Evolutionary conservation across 2,113 vertebrate species (phyloP).

Genomic region (Lichenostomus cassidix): DNA sequence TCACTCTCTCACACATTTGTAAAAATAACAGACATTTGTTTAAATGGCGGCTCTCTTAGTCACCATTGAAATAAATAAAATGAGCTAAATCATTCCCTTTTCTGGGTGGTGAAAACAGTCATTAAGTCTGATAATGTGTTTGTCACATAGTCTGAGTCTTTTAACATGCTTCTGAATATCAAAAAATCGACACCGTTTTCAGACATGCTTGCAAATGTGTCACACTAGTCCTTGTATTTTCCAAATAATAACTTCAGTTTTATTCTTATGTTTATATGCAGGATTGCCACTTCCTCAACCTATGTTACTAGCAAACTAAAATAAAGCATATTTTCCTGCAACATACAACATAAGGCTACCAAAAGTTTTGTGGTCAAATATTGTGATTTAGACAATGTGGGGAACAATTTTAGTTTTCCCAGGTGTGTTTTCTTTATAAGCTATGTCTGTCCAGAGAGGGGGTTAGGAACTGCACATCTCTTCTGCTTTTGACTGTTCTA

Average conservation of each 20-base stretch:
- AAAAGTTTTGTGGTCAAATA: background rate
- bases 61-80: background rate
- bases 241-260: background rate
- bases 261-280: background rate
- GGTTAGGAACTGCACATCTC: background rate
- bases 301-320: background rate
- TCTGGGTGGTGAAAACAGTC: background rate
- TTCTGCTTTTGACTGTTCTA: background rate
- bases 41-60: background rate
- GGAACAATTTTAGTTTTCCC: background rate
- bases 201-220: background rate
- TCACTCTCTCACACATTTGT: background rate
- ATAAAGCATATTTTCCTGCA: background rate
- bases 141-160: background rate
- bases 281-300: background rate
- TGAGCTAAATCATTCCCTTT: background rate
- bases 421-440: background rate
- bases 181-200: background rate
- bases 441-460: background rate
- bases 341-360: background rate
- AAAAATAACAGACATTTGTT: background rate
- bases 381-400: background rate
- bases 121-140: background rate
- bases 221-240: background rate
- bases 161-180: background rate